phyloP scores from a whole-genome alignment of 2,113 vertebrate genomes.

The Psilopsiagon aymara region DNA sequence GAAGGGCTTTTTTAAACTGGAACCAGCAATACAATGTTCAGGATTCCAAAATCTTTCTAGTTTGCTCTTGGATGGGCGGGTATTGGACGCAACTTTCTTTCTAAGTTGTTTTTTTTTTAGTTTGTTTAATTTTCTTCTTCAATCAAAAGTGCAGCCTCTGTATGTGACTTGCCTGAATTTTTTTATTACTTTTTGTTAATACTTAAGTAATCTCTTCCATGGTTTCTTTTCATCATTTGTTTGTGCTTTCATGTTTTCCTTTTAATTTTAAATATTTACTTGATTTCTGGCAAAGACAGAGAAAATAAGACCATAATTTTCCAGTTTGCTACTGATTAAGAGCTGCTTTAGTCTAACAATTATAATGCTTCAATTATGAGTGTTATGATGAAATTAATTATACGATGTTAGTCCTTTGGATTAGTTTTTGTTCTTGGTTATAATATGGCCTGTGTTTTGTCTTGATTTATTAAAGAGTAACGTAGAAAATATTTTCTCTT shows the following conservation, averaged over 20 bases:
- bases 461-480: not conserved
- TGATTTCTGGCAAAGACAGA: not conserved
- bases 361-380: not conserved
- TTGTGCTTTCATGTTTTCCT: not conserved
- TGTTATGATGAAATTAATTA: not conserved
- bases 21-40: not conserved
- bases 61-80: not conserved
- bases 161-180: not conserved
- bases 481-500: not conserved
- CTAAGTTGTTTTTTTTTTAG: not conserved
- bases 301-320: not conserved
- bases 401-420: not conserved
- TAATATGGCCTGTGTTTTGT: not conserved
- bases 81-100: not conserved
- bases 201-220: not conserved
- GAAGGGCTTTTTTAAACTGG: constrained; percentile 5
- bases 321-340: not conserved
- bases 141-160: not conserved
- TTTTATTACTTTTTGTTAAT: not conserved
- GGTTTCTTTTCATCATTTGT: not conserved
- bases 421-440: not conserved
- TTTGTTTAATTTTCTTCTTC: not conserved
- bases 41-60: not conserved
- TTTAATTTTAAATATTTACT: not conserved
- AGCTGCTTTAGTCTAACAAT: not conserved